Base-by-base conservation (phyloP, 53 echinoderm and acorn worm genomes). In the Antedon mediterranea region DNA sequence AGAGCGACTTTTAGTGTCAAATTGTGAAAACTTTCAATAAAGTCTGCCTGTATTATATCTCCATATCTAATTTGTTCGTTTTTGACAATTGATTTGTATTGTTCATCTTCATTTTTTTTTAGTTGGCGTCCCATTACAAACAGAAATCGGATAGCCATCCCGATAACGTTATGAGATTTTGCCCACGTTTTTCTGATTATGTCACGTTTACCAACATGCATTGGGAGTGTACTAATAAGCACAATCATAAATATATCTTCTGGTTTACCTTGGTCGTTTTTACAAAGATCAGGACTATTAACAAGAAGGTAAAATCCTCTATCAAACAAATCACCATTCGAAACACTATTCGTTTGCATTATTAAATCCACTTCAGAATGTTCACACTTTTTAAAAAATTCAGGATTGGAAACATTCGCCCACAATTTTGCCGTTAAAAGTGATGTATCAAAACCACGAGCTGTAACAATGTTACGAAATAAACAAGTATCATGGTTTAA, bases 171-270 rank as follows among this genome's bases (percentile, higher is more conserved):
- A n/a, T 32, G 71, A 33, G 87, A 57, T 20, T 73, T 43, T 28
- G 89, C 91, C 91, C 91, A 91, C 8, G 91, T 89, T n/a, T 94
- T 84, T 0, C 95, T 82, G 57, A 94, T 94, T 0, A 87, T 87
- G 8, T 83, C 79, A 4, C 95, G 89, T 28, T 83, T 80, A 29
- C 87, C 91, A 70, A 91, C 91, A 71, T 94, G 85, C 18, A 88
- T 77, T 15, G 93, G 90, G 0, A 93, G 84, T 1, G 93, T 74
- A 71, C 90, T 90, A 28, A 93, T 88, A 32, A 93, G 77, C 26
- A 86, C 86, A 3, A 93, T 30, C 31, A 93, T 77, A 43, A 90
- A 93, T 28, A 93, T 37, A 26, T 88, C 75, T 0, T 90, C 88
- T 30, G 82, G 32, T 27, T 84, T 81, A 28, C 88, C 82, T 29